Evolutionary conservation across 2,888 invertebrate genomes (phyloP), one percentile per base, ranked within the genome.

Genomic region (Meta bourneti): DNA sequence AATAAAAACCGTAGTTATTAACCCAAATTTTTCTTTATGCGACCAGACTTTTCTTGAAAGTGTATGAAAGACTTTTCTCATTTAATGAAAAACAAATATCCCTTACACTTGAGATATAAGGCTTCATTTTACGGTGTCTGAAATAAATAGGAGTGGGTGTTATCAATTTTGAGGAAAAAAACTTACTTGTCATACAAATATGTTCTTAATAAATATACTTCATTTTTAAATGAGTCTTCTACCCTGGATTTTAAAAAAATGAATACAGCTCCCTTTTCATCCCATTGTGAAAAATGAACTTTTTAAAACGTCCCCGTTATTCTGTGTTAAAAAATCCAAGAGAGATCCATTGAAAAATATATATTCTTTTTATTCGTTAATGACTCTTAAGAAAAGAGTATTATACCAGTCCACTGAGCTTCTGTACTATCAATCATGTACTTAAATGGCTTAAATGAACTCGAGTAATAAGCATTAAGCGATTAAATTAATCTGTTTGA

Each of bases 401-500:
- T 80, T 87, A 72, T 54, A 52, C 71, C 72, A 61, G 71, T 34
- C 54, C 87, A 20, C 20, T 87, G 48, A 34, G 48, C 61, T 16
- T 54, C 54, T n/a, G 1, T n/a, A 13, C 87, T 72, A 87, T 87
- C 72, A 52, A 80, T 87, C 87, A 80, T 80, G 54, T 80, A 80
- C 54, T 80, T 87, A 87, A 80, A 78, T 71, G 71, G 87, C 71
- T 87, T 80, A 80, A 80, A 48, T 80, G 87, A 87, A 80, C 79
- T 48, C 72, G n/a, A 71, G 80, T 80, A 80, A 80, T 80, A 79
- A 72, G 72, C 86, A 71, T 51, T 71, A 52, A 13, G 48, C 80
- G 72, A 87, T 87, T 87, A 87, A 87, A 87, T 87, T 80, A 72
- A 80, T 87, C 87, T 87, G 87, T 87, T 80, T 80, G 80, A 80